phyloP scores from a whole-genome alignment of 2,888 invertebrate genomes.

The Dioctria linearis region DNA sequence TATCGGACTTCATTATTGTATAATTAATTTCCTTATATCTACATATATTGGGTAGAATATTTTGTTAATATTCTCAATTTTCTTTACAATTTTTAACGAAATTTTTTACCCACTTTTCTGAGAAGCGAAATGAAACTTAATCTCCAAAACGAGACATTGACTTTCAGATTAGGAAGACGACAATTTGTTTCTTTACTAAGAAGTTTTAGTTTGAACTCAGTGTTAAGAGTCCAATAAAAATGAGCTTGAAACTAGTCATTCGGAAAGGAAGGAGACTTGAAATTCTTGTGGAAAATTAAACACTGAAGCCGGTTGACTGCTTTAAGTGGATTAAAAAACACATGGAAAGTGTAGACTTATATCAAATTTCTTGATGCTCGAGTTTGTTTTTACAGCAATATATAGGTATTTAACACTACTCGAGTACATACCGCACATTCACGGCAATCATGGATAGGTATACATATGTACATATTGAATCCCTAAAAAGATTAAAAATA shows the following conservation, averaged over 20 bases:
- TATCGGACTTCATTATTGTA: too few species aligned
- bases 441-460: neutral
- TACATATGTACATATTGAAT: too few species aligned
- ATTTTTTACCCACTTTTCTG: neutral
- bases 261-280: conserved; percentile 32
- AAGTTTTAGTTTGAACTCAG: neutral
- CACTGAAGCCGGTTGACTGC: conserved; percentile 39
- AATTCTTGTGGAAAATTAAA: conserved; percentile 50
- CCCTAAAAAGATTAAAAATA: neutral
- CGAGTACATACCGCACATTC: neutral
- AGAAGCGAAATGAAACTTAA: neutral
- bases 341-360: conserved; percentile 15
- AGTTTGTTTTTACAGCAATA: conserved; percentile 13
- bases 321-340: conserved; percentile 23
- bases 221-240: conserved; percentile 34
- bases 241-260: conserved; percentile 18
- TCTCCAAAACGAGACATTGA: neutral
- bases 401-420: conserved; percentile 13
- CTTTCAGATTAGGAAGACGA: neutral
- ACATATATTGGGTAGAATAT: too few species aligned
- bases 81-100: too few species aligned
- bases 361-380: conserved; percentile 18
- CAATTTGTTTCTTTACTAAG: neutral
- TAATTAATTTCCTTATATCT: too few species aligned
- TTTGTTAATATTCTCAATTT: too few species aligned